Conservation (phyloP, 2,797 vertebrate species). For the Crocidura indochinensis region DNA sequence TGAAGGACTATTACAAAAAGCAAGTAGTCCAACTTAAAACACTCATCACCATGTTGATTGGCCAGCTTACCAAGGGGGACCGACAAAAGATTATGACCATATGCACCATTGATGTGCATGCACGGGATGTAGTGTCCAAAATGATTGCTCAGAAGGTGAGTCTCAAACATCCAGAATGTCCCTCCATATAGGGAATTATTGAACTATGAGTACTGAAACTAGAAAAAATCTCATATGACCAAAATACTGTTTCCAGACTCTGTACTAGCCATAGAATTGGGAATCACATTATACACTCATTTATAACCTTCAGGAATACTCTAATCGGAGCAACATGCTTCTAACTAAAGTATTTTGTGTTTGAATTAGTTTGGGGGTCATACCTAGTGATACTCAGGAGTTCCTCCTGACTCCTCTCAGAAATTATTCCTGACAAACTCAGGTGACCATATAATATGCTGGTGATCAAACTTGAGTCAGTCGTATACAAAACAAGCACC, state of each 20-base stretch:
- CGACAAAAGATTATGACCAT: slow-evolving; percentile 98
- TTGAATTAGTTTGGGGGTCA: too few relatives aligned
- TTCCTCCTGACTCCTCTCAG: too few relatives aligned
- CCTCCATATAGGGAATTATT: background rate
- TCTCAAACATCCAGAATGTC: background rate
- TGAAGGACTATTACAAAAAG: slow-evolving; percentile 97
- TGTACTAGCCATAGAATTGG: background rate
- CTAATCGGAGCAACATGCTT: background rate
- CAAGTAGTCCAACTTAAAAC: slow-evolving; percentile 95
- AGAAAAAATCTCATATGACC: background rate
- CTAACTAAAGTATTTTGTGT: too few relatives aligned
- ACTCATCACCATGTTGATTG: slow-evolving; percentile 96
- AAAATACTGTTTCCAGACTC: background rate
- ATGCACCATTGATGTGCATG: slow-evolving; percentile 98
- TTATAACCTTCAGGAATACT: background rate
- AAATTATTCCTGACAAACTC: too few relatives aligned
- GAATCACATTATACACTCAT: background rate
- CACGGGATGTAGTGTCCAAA: slow-evolving; percentile 97
- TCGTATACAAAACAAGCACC: too few relatives aligned
- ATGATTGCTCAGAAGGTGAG: slow-evolving; percentile 96
- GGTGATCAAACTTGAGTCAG: too few relatives aligned
- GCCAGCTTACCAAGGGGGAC: slow-evolving; percentile 95
- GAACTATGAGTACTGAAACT: background rate
- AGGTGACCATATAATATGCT: too few relatives aligned
- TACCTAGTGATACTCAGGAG: too few relatives aligned